Evolutionary conservation across 2,888 invertebrate species (phyloP), one percentile per base, ranked within the genome.

Genomic region (Coelogynopora nodosa): DNA sequence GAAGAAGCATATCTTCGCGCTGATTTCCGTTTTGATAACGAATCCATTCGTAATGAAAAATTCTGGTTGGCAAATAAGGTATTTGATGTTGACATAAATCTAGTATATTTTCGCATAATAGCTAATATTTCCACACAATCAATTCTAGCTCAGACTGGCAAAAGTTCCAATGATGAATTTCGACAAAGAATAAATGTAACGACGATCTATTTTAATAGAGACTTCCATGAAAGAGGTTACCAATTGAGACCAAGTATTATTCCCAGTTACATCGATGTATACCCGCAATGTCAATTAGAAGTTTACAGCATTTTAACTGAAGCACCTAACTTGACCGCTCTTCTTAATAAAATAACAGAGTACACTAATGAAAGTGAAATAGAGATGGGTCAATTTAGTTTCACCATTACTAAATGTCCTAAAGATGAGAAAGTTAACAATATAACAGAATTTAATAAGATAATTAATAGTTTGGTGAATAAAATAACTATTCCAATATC

Each of bases 401-500:
- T 74, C 27, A 26, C 27, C 2, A 74, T 74, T 2, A 74, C 74
- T n/a, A 5, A 23, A 13, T 74, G 74, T 74, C 74, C 74, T n/a
- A 23, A 10, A 5, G 74, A 74, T 5, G 74, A 74, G 2, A n/a
- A n/a, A n/a, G n/a, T n/a, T n/a, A n/a, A n/a, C n/a, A n/a, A n/a
- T n/a, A n/a, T n/a, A n/a, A n/a, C n/a, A n/a, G n/a, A n/a, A n/a
- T n/a, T n/a, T n/a, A n/a, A n/a, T n/a, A n/a, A n/a, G n/a, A n/a
- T n/a, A n/a, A 74, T 74, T 26, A 74, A 82, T 27, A 27, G 28
- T 30, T 82, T 13, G 83, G 31, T 82, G 30, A 82, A 82, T 27
- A 30, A 28, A 30, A 2, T 82, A 27, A 18, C 18, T 13, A 28
- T 82, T 27, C 83, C 83, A 1, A 5, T 82, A 2, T 82, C 83